Percentiles rank a stretch among this genome's conserved stretches.
Conservation (phyloP, 30 jellyfish, hydroid and myxozoan genomes). For the Aurelia sp. region DNA sequence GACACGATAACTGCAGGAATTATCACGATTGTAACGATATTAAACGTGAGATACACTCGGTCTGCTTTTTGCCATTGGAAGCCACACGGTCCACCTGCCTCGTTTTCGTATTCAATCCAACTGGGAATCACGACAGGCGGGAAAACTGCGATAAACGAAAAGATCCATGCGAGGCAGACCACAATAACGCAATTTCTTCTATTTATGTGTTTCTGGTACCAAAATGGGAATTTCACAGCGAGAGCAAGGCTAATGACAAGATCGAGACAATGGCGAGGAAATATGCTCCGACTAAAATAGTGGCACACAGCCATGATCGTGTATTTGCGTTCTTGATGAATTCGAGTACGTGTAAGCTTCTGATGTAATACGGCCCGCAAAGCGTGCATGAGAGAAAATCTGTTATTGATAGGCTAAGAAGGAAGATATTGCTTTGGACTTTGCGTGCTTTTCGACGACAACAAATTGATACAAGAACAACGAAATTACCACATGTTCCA, state of each 20-base stretch:
- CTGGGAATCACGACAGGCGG: constrained; percentile 35
- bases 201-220: constrained; percentile 44
- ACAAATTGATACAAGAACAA: constrained; percentile 39
- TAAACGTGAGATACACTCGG: constrained; percentile 3
- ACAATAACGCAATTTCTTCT: constrained; percentile 7
- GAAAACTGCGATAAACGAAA: constrained; percentile 15
- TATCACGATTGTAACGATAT: constrained; percentile 1
- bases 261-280: constrained; percentile 46
- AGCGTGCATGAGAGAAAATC: constrained; percentile 43
- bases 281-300: constrained; percentile 23
- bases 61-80: constrained; percentile 54
- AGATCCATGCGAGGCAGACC: constrained; percentile 25
- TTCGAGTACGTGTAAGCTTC: constrained; percentile 43
- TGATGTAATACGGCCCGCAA: constrained; percentile 66
- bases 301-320: constrained; percentile 24
- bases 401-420: constrained; percentile 40
- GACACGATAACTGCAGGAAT: constrained; percentile 36
- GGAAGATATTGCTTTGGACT: constrained; percentile 41
- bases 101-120: constrained; percentile 50
- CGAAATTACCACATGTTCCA: constrained; percentile 48
- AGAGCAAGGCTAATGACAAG: constrained; percentile 47
- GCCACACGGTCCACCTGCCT: constrained; percentile 60
- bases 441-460: constrained; percentile 42
- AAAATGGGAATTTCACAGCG: constrained; percentile 55
- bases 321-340: constrained; percentile 1